Conservation (phyloP, 2,888 invertebrate genomes). For the Sycophila texana region DNA sequence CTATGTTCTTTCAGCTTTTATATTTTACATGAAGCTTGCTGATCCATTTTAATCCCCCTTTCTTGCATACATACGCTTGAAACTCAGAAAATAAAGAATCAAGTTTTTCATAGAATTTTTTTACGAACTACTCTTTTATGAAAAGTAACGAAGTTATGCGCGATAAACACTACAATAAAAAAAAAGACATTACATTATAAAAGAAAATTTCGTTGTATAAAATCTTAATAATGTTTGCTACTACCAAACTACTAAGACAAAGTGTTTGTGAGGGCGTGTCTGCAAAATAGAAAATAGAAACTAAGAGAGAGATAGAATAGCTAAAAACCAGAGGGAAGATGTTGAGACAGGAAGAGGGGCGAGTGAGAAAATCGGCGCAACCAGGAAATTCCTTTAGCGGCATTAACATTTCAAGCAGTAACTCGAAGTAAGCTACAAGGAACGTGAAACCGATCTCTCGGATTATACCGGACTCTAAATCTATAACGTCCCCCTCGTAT, state of each 20-base stretch:
- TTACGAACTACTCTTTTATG: no score
- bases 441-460: conserved; percentile 60
- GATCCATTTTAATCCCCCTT: conserved; percentile 14
- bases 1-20: background rate
- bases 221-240: no score
- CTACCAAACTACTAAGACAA: no score
- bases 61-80: background rate
- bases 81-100: no score
- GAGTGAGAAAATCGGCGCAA: conserved; percentile 51
- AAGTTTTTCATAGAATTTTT: no score
- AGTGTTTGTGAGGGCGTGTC: no score
- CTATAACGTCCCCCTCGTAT: background rate
- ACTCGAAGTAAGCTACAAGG: conserved; percentile 58
- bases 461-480: conserved; percentile 58
- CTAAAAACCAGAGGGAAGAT: background rate
- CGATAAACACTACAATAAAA: no score
- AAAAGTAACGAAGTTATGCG: no score
- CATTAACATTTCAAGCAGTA: conserved; percentile 69
- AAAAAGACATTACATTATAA: no score
- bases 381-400: conserved; percentile 68
- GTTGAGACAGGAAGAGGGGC: background rate
- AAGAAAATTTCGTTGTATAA: no score
- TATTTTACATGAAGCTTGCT: background rate
- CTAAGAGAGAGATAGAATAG: background rate
- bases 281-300: no score